Evolutionary conservation across 2,113 vertebrate species (phyloP).

Genomic region (Chelonoidis abingdonii): DNA sequence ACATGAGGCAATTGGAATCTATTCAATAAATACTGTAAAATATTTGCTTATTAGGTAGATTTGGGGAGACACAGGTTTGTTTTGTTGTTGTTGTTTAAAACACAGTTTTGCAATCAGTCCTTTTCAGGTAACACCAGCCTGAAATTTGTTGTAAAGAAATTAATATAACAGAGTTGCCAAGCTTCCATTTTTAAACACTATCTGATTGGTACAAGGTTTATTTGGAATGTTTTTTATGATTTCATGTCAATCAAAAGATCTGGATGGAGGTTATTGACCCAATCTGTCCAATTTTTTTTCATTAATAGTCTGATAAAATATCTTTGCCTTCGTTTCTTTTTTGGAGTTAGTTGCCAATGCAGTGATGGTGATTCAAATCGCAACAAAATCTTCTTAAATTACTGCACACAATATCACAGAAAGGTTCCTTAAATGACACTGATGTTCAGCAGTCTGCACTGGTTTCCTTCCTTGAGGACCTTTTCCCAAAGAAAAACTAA

Average conservation of each 20-base stretch:
- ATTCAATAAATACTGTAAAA: not conserved
- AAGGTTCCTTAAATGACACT: not conserved
- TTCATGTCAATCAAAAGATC: not conserved
- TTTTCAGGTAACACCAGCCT: not conserved
- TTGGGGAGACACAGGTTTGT: not conserved
- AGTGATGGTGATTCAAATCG: not conserved
- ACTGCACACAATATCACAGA: not conserved
- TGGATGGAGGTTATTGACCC: not conserved
- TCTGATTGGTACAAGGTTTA: not conserved
- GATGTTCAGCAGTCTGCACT: not conserved
- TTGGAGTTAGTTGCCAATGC: not conserved
- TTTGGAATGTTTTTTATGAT: not conserved
- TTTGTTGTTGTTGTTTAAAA: not conserved
- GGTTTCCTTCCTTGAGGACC: not conserved
- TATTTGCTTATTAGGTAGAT: not conserved
- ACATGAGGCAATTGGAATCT: not conserved
- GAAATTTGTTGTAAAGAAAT: not conserved
- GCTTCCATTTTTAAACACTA: not conserved
- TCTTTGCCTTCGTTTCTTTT: not conserved
- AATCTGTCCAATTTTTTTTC: not conserved
- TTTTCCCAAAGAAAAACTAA: not conserved
- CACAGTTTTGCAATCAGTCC: not conserved
- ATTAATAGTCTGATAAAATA: conserved; percentile 5
- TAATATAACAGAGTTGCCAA: not conserved
- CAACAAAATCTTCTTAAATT: not conserved